Conservation (phyloP, 2,113 vertebrate genomes). For the Oncorhynchus nerka region DNA sequence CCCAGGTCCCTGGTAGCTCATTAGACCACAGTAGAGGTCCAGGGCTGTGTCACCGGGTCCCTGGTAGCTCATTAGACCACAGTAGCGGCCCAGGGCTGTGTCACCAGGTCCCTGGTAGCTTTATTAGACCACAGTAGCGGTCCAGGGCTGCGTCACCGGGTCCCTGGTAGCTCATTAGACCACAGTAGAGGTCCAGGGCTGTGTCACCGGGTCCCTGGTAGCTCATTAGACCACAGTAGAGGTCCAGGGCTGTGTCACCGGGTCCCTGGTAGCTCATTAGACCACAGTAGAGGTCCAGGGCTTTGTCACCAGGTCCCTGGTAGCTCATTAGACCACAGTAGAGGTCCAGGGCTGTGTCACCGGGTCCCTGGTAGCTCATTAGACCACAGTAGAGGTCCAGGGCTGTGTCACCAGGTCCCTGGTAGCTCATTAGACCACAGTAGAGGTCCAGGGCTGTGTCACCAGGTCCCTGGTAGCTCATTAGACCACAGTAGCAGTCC, state of each 20-base stretch:
- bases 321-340: conserved; percentile 36
- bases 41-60: conserved; percentile 37
- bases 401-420: conserved; percentile 40
- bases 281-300: no score
- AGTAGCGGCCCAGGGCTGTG: neutral
- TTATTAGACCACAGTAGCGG: no score
- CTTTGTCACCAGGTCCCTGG: neutral
- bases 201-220: no score
- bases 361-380: conserved; percentile 18
- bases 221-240: no score
- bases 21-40: no score
- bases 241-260: no score
- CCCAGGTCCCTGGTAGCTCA: conserved; percentile 23
- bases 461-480: conserved; percentile 27
- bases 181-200: no score
- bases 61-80: neutral
- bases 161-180: no score
- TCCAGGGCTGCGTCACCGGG: no score
- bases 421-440: neutral
- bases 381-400: no score
- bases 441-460: conserved; percentile 12
- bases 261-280: no score
- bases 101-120: conserved; percentile 36
- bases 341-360: conserved; percentile 24
- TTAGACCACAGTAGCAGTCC: no score